These are phyloP conservation scores for Enteromius viviparus DNA, from an alignment of 2,797 vertebrate genomes.

Conservation along the genomic window DNA sequence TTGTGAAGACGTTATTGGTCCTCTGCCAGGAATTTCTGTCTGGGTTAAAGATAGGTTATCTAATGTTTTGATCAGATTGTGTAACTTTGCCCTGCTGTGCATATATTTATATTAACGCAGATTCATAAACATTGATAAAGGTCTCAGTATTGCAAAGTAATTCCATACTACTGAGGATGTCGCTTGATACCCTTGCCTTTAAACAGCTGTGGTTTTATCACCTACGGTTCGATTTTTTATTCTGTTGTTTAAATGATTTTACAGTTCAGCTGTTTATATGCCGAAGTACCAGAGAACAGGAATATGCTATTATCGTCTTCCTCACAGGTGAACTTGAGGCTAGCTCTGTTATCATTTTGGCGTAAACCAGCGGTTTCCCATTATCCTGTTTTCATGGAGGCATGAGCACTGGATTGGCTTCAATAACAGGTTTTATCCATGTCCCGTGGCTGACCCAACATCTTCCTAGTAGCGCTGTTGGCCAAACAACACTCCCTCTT, in stretches of 20 bases:
- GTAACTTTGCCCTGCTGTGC: background rate
- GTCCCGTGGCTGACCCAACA: conserved; percentile 54
- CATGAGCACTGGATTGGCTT: conserved; percentile 53
- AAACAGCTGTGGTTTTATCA: background rate
- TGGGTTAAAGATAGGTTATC: conserved; percentile 31
- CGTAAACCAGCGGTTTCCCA: conserved; percentile 42
- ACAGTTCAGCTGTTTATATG: background rate
- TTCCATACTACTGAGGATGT: background rate
- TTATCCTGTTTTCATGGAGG: conserved; percentile 49
- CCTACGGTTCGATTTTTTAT: background rate
- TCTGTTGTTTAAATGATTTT: background rate
- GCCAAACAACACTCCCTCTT: conserved; percentile 53
- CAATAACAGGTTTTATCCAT: conserved; percentile 55
- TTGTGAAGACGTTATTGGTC: conserved; percentile 27
- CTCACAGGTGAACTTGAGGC: conserved; percentile 37
- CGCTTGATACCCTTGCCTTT: background rate
- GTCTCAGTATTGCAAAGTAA: background rate
- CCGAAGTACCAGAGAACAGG: background rate
- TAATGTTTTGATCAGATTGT: conserved; percentile 31
- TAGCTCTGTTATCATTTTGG: conserved; percentile 53
- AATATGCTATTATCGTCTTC: background rate
- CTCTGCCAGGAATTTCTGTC: conserved; percentile 37
- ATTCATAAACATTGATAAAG: conserved; percentile 36
- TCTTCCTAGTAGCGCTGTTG: conserved; percentile 46
- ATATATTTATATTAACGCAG: conserved; percentile 20